Conservation (phyloP, 2,888 invertebrate genomes). For the Dichetophora obliterata region DNA sequence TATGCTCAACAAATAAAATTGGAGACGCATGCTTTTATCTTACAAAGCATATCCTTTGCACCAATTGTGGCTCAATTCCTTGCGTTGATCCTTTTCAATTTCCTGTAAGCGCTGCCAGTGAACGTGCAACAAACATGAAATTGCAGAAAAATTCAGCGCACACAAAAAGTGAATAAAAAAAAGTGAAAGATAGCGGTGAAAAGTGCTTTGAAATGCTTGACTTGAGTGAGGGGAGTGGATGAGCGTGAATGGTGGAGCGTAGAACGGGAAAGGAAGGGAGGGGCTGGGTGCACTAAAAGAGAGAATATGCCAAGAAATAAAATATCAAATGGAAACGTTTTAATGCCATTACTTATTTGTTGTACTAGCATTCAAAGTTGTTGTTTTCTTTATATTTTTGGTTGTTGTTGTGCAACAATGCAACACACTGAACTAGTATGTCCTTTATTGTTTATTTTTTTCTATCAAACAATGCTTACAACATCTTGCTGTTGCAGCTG, state of each 20-base stretch:
- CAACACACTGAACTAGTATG: background rate
- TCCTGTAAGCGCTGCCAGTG: background rate
- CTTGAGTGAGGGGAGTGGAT: background rate
- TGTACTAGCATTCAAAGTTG: background rate
- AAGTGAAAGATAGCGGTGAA: background rate
- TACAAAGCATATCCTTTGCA: conserved; percentile 1
- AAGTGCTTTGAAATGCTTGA: background rate
- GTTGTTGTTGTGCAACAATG: background rate
- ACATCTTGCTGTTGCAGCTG: background rate
- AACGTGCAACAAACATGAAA: conserved; percentile 10
- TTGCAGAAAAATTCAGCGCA: background rate
- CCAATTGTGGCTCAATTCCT: conserved; percentile 21
- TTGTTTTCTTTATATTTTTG: background rate
- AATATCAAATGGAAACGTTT: conserved; percentile 25
- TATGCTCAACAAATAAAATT: no score
- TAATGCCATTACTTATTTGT: conserved; percentile 30
- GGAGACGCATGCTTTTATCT: no score
- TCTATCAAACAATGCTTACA: no score
- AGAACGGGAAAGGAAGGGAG: no score
- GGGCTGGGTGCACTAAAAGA: background rate
- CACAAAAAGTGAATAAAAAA: background rate
- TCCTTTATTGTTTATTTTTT: conserved; percentile 6
- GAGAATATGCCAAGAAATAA: background rate
- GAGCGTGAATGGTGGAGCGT: background rate
- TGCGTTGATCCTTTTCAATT: conserved; percentile 25